Evolutionary conservation across 2,888 invertebrate genomes (phyloP), one percentile per base, ranked within the genome.

Genomic region (Digitonthophagus gazella): DNA sequence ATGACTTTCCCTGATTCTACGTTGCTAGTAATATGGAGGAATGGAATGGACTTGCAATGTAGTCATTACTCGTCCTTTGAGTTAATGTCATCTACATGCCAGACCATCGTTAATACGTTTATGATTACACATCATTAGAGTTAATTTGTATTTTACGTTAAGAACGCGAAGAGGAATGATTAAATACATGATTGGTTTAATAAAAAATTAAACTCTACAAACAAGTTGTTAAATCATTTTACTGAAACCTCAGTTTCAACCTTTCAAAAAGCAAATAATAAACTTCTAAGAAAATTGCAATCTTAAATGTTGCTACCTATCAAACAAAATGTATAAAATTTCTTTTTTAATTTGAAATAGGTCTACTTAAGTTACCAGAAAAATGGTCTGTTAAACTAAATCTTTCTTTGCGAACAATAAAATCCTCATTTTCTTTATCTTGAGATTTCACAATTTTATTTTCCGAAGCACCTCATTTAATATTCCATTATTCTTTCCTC

Each of bases 401-500:
- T n/a, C n/a, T n/a, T 56, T 6, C 15, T 5, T 57, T 57, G 15
- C 57, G 15, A 5, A 15, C 15, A 57, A 15, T n/a, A 61, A 18
- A 18, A 61, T n/a, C n/a, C 8, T 6, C 2, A 18, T 15, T 19
- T 20, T 18, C 64, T 64, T 5, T 57, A 58, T 58, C 55, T 56
- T 56, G 58, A 58, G 56, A 67, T 54, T 67, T 64, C 20, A 22
- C 63, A 63, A 67, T 55, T 67, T 67, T 58, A 63, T 67, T 16
- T 44, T 55, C 63, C 55, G 55, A 64, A 67, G 63, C 56, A 64
- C 63, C 67, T 67, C 63, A 67, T 67, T 64, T 67, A 20, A 63
- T 67, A 67, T 67, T 67, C 63, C 55, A 67, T 67, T 67, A 67
- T 67, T 67, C 63, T 67, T 63, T 44, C 3, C 28, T 5, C 11